A percentile compares a stretch with the other conserved stretches of the same genome.
phyloP scores from a whole-genome alignment of 2,113 vertebrate species.

The Melanotaenia duboulayi region DNA sequence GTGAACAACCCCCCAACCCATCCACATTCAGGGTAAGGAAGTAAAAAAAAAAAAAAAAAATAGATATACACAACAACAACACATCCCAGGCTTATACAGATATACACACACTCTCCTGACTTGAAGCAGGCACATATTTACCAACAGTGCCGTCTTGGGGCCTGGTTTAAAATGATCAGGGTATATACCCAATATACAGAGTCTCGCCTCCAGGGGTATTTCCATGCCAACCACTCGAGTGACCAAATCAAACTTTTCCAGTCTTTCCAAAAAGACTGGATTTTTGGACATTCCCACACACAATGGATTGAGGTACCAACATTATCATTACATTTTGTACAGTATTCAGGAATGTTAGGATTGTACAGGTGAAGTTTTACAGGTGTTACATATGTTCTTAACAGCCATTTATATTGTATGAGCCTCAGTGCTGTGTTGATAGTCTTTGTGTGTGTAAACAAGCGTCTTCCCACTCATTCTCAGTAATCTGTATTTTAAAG shows the following conservation, averaged over 20 bases:
- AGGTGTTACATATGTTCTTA: background rate
- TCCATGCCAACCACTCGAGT: background rate
- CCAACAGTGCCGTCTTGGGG: background rate
- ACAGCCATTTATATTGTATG: background rate
- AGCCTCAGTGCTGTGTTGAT: background rate
- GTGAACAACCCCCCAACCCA: too few species aligned
- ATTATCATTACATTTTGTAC: background rate
- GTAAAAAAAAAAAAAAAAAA: too few species aligned
- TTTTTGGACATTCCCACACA: background rate
- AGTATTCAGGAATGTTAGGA: background rate
- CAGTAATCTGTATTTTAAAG: too few species aligned
- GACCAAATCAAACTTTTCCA: too few species aligned
- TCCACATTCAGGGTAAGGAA: too few species aligned
- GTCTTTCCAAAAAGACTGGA: too few species aligned
- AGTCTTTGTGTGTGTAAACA: too few species aligned
- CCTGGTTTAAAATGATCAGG: background rate
- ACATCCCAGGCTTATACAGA: too few species aligned
- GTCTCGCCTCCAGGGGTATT: background rate
- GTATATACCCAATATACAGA: background rate
- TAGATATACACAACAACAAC: too few species aligned
- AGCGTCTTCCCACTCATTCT: background rate
- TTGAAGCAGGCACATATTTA: background rate
- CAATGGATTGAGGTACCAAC: background rate
- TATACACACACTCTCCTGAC: background rate
- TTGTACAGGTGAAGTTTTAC: background rate